A percentile compares a stretch with the other conserved stretches of the same genome.
Conservation (phyloP, 2,797 vertebrate genomes). For the Simalia tracyae region DNA sequence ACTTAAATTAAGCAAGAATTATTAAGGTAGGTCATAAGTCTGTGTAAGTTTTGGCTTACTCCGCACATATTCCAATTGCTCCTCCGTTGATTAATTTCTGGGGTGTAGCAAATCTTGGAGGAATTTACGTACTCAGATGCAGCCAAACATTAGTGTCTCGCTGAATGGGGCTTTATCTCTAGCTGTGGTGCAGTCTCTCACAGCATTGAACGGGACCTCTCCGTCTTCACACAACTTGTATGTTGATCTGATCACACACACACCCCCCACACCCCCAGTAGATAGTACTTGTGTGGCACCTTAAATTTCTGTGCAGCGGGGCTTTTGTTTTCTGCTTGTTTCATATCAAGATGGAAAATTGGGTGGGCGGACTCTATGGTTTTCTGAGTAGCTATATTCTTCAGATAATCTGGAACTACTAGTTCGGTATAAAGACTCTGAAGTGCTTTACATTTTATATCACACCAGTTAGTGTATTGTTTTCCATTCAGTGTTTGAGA, state of each 20-base stretch:
- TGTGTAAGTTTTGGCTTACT: background rate
- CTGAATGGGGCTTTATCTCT: background rate
- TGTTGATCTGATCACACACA: background rate
- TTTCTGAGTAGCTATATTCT: background rate
- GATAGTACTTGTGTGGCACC: background rate
- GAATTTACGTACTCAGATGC: background rate
- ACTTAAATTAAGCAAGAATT: background rate
- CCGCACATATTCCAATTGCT: background rate
- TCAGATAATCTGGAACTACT: background rate
- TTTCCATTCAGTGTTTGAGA: background rate
- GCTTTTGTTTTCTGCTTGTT: background rate
- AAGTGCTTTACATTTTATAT: background rate
- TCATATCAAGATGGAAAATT: background rate
- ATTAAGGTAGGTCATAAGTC: background rate
- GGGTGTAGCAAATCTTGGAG: background rate
- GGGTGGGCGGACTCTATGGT: background rate
- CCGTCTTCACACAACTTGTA: background rate
- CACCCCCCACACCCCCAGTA: background rate
- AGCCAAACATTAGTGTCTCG: background rate
- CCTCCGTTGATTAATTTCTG: background rate
- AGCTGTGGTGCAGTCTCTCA: background rate
- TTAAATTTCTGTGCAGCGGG: background rate
- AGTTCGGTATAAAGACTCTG: background rate
- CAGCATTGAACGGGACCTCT: background rate
- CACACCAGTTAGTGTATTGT: background rate